Evolutionary conservation across 2,797 vertebrate genomes (phyloP).

Genomic region (Xyrichtys novacula): DNA sequence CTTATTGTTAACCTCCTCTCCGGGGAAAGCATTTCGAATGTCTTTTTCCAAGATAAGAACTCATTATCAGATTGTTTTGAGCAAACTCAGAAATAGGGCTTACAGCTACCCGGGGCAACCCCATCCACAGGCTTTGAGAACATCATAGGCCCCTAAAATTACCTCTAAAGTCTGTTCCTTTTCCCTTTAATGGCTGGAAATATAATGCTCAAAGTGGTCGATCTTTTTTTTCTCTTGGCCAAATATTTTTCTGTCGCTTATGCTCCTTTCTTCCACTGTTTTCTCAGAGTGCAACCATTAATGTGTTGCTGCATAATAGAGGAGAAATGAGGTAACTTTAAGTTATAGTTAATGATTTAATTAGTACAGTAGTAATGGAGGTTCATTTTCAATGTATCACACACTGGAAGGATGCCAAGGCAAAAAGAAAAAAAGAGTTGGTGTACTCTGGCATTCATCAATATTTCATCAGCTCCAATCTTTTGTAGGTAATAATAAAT

Average conservation of each 20-base stretch:
- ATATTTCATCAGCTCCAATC: too few species aligned
- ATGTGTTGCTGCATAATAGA: too few species aligned
- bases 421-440: too few species aligned
- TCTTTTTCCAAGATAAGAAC: conserved; percentile 2
- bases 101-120: background rate
- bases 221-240: background rate
- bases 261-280: too few species aligned
- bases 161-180: background rate
- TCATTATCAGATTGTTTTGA: conserved; percentile 2
- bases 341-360: too few species aligned
- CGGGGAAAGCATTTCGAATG: background rate
- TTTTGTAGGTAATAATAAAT: too few species aligned
- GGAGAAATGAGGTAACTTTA: too few species aligned
- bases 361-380: too few species aligned
- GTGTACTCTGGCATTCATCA: too few species aligned
- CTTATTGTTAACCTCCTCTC: background rate
- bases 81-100: background rate
- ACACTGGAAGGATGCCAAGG: too few species aligned
- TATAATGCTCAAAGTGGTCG: background rate
- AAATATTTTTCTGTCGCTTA: background rate
- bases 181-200: background rate
- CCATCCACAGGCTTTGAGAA: background rate
- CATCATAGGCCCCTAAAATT: background rate
- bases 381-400: too few species aligned
- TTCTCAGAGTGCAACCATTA: too few species aligned